Evolutionary conservation across 2,113 vertebrate species (phyloP), one percentile per base, ranked within the genome.

Genomic region (Pachypanchax playfairii): DNA sequence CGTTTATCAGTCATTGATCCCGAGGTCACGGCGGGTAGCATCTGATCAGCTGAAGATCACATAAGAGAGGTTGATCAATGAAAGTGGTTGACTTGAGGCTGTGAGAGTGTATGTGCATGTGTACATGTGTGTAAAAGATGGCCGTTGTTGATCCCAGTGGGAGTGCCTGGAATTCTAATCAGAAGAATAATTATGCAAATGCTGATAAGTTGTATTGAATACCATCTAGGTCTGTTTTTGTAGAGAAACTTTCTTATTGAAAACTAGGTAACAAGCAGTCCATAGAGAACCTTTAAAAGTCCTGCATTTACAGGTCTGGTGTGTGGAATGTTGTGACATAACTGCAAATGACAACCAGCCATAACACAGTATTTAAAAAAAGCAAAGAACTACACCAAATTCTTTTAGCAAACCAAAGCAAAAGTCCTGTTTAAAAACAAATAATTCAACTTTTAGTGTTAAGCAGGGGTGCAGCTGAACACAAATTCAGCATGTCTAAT

Each of bases 1-100:
- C 80, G 78, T 90, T 88, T 86, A 88, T 90, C 88, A 90, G 83
- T 29, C 85, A 90, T 90, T 84, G 85, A 90, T 89, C 72, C 66
- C 12, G 59, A 66, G 83, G 86, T 86, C 82, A 87, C 80, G 56
- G 79, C 85, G 86, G 86, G 82, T 88, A 89, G 85, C 83, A 83
- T 88, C 80, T 89, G 89, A 90, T 89, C 87, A 90, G 85, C 68
- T 82, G 76, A 80, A 83, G 83, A 89, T 90, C 87, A 86, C 87
- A 89, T 86, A 80, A 89, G 85, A 73, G 69, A 56, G 61, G 58
- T 46, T 85, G 89, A 89, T 90, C 87, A 82, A 89, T 90, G 84
- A 52, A 61, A 78, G 65, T 82, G 85, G 89, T 90, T 87, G 82
- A 78, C 82, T 85, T 13, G 17, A 21, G 53, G 57, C 70, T 41